Conservation (phyloP, 2,113 vertebrate species). For the Ochotona curzoniae region DNA sequence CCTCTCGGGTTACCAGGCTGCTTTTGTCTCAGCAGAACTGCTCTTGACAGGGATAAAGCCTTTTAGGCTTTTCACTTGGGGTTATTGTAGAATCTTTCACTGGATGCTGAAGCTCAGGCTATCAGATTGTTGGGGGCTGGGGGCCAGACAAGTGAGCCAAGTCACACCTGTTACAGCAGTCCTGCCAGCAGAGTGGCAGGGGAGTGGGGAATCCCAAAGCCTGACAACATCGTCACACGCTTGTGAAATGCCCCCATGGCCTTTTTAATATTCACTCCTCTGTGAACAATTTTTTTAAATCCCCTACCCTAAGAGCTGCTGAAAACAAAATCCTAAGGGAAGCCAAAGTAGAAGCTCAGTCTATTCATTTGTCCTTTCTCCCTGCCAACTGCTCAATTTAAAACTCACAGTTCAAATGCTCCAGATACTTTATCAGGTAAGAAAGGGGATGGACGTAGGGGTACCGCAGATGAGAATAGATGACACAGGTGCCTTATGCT, state of each 20-base stretch:
- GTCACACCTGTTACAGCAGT: neutral
- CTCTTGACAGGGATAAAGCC: conserved; percentile 28
- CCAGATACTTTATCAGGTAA: conserved; percentile 37
- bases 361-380: neutral
- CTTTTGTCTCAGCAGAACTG: conserved; percentile 63
- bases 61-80: conserved; percentile 4
- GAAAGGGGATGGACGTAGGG: neutral
- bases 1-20: conserved; percentile 62
- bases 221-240: neutral
- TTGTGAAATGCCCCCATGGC: neutral
- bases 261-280: neutral
- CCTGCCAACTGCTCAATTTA: neutral
- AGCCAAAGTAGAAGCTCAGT: neutral
- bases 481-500: neutral
- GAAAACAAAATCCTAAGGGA: neutral
- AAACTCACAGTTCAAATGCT: conserved; percentile 3
- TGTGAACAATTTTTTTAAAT: neutral
- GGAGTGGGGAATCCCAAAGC: neutral
- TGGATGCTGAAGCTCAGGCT: neutral
- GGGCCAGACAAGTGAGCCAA: neutral
- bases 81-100: neutral
- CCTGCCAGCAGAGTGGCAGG: neutral
- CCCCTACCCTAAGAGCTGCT: neutral
- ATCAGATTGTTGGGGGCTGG: neutral
- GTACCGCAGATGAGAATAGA: neutral